These are phyloP conservation scores for Scytalopus superciliaris DNA, from an alignment of 2,113 vertebrate genomes.

Conservation along the genomic window DNA sequence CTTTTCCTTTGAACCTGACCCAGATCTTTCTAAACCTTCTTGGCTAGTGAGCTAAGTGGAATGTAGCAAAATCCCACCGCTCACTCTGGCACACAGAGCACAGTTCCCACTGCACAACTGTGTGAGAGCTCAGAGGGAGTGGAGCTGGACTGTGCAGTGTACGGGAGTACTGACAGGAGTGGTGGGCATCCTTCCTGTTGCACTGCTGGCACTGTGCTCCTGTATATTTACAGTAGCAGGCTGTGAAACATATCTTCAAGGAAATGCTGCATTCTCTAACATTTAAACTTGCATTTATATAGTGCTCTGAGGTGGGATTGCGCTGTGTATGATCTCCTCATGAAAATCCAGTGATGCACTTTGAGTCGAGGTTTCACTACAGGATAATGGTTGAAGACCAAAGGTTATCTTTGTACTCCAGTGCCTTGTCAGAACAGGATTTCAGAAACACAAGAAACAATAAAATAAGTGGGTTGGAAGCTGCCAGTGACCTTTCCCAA, in stretches of 20 bases:
- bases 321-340: rapidly evolving
- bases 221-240: neutral
- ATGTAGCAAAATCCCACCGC: neutral
- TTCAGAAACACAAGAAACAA: neutral
- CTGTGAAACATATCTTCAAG: neutral
- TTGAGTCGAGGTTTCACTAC: neutral
- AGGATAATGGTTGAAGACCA: neutral
- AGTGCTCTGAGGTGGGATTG: neutral
- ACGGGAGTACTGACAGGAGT: neutral
- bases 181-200: neutral
- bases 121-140: neutral
- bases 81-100: neutral
- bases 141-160: neutral
- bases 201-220: neutral
- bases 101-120: rapidly evolving
- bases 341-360: neutral
- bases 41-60: neutral
- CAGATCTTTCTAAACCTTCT: conserved; percentile 34
- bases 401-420: neutral
- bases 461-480: neutral
- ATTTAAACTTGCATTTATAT: neutral
- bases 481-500: conserved; percentile 2
- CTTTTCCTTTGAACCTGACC: conserved; percentile 55
- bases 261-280: neutral
- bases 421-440: neutral